Evolutionary conservation across 1,140 invertebrate species (phyloP).

Genomic region (Carcinoscorpius rotundicauda): DNA sequence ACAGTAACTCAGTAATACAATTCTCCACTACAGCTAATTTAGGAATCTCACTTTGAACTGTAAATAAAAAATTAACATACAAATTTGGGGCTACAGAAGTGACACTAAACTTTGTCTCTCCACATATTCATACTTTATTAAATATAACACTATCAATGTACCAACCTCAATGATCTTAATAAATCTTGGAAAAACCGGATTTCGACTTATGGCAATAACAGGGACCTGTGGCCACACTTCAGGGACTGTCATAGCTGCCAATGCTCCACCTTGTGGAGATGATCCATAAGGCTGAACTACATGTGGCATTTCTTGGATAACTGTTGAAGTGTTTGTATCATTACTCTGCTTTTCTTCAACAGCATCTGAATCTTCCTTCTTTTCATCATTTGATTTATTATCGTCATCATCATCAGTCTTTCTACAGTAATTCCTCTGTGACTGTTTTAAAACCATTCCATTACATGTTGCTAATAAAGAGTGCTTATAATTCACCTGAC

Average conservation of each 20-base stretch:
- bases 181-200: conserved; percentile 96
- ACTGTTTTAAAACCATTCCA: too few relatives aligned
- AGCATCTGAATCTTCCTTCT: too few relatives aligned
- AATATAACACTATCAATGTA: conserved; percentile 2
- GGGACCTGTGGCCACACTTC: conserved; percentile 94
- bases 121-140: not conserved
- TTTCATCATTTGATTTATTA: not conserved
- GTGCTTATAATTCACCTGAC: too few relatives aligned
- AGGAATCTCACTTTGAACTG: not conserved
- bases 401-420: not conserved
- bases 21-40: too few relatives aligned
- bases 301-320: too few relatives aligned
- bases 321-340: too few relatives aligned
- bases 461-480: too few relatives aligned
- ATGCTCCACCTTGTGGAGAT: conserved; percentile 11
- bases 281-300: not conserved
- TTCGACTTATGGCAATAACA: conserved; percentile 81
- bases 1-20: too few relatives aligned
- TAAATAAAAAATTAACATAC: not conserved
- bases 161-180: conserved; percentile 90
- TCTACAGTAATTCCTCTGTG: not conserved
- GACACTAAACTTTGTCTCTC: not conserved
- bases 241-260: conserved; percentile 54
- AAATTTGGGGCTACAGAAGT: not conserved
- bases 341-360: too few relatives aligned